These are phyloP conservation scores for Centruroides sculpturatus DNA, from an alignment of 1,140 invertebrate species.

Conservation along the genomic window DNA sequence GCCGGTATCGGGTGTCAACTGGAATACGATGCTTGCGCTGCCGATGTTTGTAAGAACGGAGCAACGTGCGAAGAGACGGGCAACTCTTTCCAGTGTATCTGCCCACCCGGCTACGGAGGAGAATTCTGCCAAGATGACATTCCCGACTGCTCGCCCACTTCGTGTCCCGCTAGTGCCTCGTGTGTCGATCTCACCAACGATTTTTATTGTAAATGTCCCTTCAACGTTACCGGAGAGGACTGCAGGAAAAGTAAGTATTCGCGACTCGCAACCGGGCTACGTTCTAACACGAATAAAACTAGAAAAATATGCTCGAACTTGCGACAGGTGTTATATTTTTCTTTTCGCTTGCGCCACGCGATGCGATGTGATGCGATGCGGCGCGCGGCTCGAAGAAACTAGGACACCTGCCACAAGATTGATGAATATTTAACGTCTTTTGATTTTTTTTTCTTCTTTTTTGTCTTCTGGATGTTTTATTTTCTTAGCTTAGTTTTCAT, in stretches of 20 bases:
- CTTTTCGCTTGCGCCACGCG: too few species aligned
- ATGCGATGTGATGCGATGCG: too few species aligned
- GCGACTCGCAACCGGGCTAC: neutral
- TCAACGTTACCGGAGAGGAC: conserved; percentile 89
- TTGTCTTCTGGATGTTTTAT: too few species aligned
- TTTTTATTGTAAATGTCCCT: conserved; percentile 90
- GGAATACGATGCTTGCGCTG: conserved; percentile 69
- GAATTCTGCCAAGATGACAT: conserved; percentile 86
- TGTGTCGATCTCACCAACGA: conserved; percentile 84
- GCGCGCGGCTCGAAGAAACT: too few species aligned
- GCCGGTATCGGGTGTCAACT: conserved; percentile 82
- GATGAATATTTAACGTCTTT: too few species aligned
- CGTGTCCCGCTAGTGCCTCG: conserved; percentile 83
- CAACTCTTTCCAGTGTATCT: conserved; percentile 59
- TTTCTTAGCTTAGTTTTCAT: too few species aligned
- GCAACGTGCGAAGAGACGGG: conserved; percentile 76
- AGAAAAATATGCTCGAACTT: neutral
- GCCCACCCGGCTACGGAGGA: conserved; percentile 69
- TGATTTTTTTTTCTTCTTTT: too few species aligned
- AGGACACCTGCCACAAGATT: too few species aligned
- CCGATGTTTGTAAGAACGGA: conserved; percentile 71
- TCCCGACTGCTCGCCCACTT: conserved; percentile 79
- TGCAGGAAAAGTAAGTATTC: conserved; percentile 57
- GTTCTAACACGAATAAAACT: neutral
- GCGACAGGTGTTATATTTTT: too few species aligned